Evolutionary conservation across 2,888 invertebrate genomes (phyloP).

Genomic region (Tryphoninae sp.): DNA sequence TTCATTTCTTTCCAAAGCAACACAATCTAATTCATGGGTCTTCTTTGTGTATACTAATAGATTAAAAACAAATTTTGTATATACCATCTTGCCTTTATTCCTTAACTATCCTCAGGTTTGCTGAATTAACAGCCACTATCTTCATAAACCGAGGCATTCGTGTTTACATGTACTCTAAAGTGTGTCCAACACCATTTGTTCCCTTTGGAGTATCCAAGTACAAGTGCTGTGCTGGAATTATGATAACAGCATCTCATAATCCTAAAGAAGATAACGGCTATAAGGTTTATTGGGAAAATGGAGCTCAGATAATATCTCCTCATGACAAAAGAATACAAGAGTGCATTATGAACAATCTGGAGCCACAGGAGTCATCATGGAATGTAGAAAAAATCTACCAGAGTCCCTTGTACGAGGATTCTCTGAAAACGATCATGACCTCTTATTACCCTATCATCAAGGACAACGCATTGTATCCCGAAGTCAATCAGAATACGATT

Average conservation of each 20-base stretch:
- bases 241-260: conserved; percentile 98
- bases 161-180: conserved; percentile 90
- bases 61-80: conserved; percentile 1
- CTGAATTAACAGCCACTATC: conserved; percentile 92
- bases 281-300: conserved; percentile 98
- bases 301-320: conserved; percentile 96
- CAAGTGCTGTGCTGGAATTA: conserved; percentile 92
- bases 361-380: conserved; percentile 92
- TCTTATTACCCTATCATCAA: conserved; percentile 87
- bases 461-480: conserved; percentile 83
- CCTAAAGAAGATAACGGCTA: conserved; percentile 98
- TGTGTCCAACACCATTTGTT: conserved; percentile 96
- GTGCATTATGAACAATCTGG: conserved; percentile 88
- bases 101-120: conserved; percentile 86
- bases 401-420: conserved; percentile 86
- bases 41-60: conserved; percentile 25
- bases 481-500: conserved; percentile 83
- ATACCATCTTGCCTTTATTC: conserved; percentile 34
- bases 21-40: not conserved
- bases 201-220: conserved; percentile 91
- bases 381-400: conserved; percentile 84
- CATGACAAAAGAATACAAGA: conserved; percentile 94
- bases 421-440: conserved; percentile 86
- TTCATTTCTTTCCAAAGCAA: not conserved
- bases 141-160: conserved; percentile 89